Evolutionary conservation across 2,113 vertebrate species (phyloP).

Genomic region (Macrotus californicus): DNA sequence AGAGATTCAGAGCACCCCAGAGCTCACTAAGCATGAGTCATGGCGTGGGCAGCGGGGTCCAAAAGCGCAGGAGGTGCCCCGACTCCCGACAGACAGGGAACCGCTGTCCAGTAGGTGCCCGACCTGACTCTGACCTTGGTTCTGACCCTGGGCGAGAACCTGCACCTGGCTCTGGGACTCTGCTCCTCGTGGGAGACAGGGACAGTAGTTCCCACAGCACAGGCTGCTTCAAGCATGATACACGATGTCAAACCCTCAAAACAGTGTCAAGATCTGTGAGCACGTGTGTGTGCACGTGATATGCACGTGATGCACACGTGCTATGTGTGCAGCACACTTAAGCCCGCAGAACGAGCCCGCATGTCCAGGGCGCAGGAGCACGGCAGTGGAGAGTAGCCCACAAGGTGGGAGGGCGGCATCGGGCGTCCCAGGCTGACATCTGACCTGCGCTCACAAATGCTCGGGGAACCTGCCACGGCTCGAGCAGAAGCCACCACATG

Average conservation of each 20-base stretch:
- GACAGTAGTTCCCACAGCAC: fast-evolving
- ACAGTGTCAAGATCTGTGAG: fast-evolving
- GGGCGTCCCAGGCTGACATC: no score
- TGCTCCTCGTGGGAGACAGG: fast-evolving
- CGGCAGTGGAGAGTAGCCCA: not conserved
- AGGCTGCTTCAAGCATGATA: not conserved
- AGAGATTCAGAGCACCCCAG: not conserved
- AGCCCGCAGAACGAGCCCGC: fast-evolving
- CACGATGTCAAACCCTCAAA: fast-evolving
- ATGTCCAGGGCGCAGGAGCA: not conserved
- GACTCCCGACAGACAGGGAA: fast-evolving
- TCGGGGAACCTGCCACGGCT: not conserved
- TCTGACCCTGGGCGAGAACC: not conserved
- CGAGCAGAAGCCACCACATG: not conserved
- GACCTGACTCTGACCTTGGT: no score
- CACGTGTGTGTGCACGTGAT: fast-evolving
- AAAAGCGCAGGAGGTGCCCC: fast-evolving
- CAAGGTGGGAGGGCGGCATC: not conserved
- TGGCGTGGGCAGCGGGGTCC: fast-evolving
- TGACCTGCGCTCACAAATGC: not conserved
- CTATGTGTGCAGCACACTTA: not conserved
- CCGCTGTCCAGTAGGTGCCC: no score
- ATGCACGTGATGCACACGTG: fast-evolving
- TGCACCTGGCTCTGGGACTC: not conserved
- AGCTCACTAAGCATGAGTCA: fast-evolving